Conservation (phyloP, 2,888 invertebrate species). For the Lycaena phlaeas region DNA sequence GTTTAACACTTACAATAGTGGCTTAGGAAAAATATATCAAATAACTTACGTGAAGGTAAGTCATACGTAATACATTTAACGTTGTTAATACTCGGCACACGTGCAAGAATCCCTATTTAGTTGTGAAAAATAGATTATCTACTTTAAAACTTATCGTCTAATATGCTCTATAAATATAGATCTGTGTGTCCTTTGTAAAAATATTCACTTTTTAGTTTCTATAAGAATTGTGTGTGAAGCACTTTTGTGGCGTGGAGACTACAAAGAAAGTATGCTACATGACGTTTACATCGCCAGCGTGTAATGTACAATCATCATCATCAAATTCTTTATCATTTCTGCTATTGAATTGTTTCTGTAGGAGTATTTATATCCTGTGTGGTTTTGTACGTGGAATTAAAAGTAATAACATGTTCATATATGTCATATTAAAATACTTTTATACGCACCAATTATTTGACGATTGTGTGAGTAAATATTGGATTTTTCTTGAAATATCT, state of each 20-base stretch:
- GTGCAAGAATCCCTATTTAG: slow-evolving; percentile 4
- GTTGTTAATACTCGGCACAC: not conserved
- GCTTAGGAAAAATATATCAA: slow-evolving; percentile 35
- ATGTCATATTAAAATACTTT: too few relatives aligned
- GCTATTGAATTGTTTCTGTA: too few relatives aligned
- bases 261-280: too few relatives aligned
- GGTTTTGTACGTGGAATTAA: too few relatives aligned
- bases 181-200: not conserved
- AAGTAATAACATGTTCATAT: too few relatives aligned
- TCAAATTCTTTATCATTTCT: too few relatives aligned
- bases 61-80: too few relatives aligned
- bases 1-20: slow-evolving; percentile 27
- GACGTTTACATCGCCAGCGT: too few relatives aligned
- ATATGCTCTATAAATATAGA: not conserved
- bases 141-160: not conserved
- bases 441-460: not conserved
- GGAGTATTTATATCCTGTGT: too few relatives aligned
- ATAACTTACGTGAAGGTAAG: not conserved
- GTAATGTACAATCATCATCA: too few relatives aligned
- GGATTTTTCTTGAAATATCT: not conserved
- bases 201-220: not conserved
- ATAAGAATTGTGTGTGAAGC: not conserved
- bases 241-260: not conserved
- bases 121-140: not conserved
- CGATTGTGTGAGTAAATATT: not conserved